These are phyloP conservation scores for Pecten maximus DNA, from an alignment of 2,888 invertebrate genomes.

Conservation along the genomic window DNA sequence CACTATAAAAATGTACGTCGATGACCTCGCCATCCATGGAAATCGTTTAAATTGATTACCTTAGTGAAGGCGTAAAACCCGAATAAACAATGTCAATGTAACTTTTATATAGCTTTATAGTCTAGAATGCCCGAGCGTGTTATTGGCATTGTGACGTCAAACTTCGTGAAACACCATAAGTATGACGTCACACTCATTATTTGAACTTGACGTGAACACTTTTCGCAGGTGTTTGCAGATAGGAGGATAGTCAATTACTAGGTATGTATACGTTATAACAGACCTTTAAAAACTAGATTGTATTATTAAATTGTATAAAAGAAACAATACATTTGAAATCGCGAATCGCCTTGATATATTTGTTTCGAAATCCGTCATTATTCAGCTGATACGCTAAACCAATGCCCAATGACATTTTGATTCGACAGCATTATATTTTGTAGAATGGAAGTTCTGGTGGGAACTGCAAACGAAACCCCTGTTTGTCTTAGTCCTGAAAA, in stretches of 20 bases:
- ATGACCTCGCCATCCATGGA: too few relatives aligned
- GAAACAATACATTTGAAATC: too few relatives aligned
- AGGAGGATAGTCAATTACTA: not conserved
- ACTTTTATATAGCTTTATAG: too few relatives aligned
- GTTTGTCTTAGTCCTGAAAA: not conserved
- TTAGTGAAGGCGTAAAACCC: too few relatives aligned
- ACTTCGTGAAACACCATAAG: not conserved
- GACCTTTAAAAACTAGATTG: too few relatives aligned
- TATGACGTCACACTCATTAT: not conserved
- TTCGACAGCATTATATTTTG: not conserved
- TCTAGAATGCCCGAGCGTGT: not conserved
- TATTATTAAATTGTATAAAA: too few relatives aligned
- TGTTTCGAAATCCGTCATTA: too few relatives aligned
- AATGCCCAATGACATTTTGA: not conserved
- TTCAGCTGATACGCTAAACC: not conserved
- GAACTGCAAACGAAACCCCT: not conserved
- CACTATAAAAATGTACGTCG: too few relatives aligned
- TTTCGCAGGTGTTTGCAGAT: not conserved
- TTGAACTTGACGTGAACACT: not conserved
- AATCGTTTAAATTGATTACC: too few relatives aligned
- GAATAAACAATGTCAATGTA: too few relatives aligned
- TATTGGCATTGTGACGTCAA: not conserved
- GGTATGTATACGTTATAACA: not conserved
- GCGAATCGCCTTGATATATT: too few relatives aligned
- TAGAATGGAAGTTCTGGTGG: not conserved